phyloP scores from a whole-genome alignment of 1,140 invertebrate genomes.

The Venturia canescens region DNA sequence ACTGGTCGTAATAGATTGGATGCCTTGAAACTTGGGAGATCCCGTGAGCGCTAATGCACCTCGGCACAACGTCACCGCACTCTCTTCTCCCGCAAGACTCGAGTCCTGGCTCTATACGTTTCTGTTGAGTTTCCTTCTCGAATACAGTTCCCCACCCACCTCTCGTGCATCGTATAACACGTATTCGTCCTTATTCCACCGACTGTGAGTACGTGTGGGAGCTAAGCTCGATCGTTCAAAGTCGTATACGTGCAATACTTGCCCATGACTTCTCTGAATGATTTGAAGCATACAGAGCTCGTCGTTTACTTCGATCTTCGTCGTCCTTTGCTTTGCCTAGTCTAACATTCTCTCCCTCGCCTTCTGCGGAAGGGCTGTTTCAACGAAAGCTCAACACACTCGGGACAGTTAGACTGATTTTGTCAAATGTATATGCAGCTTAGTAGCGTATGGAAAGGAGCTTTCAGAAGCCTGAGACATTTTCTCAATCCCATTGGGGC shows the following conservation, averaged over 20 bases:
- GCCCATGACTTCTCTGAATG: conserved; percentile 11
- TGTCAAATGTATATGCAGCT: neutral
- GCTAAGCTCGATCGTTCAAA: conserved; percentile 2
- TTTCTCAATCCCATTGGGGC: conserved; percentile 20
- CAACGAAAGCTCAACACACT: neutral
- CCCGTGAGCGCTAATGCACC: conserved; percentile 43
- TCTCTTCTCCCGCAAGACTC: neutral
- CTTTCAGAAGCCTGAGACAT: neutral
- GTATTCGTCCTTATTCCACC: neutral
- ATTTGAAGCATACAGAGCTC: neutral
- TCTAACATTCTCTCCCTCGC: neutral
- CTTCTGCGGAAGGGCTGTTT: neutral
- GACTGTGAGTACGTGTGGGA: neutral
- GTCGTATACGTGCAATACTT: conserved; percentile 13
- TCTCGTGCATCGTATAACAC: neutral
- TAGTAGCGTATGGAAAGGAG: neutral
- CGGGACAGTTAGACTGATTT: conserved; percentile 24
- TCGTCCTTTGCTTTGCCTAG: neutral
- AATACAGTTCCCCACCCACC: neutral
- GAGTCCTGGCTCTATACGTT: neutral
- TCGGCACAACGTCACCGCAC: conserved; percentile 36
- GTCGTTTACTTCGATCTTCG: neutral
- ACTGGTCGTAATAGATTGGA: conserved; percentile 72
- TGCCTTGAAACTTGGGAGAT: conserved; percentile 64
- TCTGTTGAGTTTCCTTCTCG: conserved; percentile 14